Evolutionary conservation across 2,113 vertebrate species (phyloP).

Genomic region (Rhabdomys dilectus): DNA sequence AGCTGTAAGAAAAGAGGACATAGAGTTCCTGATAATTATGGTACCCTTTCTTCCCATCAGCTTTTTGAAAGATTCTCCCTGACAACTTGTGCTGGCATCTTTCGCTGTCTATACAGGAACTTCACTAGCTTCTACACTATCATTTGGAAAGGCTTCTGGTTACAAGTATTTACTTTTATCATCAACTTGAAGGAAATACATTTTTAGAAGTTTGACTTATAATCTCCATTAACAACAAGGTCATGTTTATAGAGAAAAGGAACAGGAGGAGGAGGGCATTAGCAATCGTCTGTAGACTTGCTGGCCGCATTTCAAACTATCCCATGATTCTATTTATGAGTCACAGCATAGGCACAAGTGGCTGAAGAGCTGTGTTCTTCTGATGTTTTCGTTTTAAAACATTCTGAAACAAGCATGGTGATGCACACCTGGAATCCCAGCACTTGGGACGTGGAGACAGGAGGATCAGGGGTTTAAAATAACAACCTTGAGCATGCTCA

Average conservation of each 20-base stretch:
- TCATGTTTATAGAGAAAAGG: conserved; percentile 48
- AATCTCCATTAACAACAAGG: neutral
- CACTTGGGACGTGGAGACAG: neutral
- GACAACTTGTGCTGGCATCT: neutral
- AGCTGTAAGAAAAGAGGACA: neutral
- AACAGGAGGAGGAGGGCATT: neutral
- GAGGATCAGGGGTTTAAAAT: neutral
- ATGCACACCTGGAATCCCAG: neutral
- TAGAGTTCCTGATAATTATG: neutral
- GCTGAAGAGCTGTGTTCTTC: neutral
- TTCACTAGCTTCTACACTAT: too few species aligned
- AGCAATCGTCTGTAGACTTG: neutral
- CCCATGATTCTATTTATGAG: neutral
- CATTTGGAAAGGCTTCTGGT: neutral
- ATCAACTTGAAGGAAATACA: neutral
- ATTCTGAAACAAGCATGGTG: neutral
- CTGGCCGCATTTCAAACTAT: conserved; percentile 49
- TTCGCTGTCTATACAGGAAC: neutral
- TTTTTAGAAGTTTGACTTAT: neutral
- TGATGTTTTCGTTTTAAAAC: neutral
- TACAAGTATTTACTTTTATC: conserved; percentile 17
- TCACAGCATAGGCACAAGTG: neutral
- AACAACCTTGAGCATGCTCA: neutral
- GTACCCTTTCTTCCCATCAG: neutral
- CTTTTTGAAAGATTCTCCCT: neutral